A percentile compares a stretch with the other conserved stretches of the same genome.
Conservation (phyloP, 2,888 invertebrate genomes). For the Capitulum mitella region DNA sequence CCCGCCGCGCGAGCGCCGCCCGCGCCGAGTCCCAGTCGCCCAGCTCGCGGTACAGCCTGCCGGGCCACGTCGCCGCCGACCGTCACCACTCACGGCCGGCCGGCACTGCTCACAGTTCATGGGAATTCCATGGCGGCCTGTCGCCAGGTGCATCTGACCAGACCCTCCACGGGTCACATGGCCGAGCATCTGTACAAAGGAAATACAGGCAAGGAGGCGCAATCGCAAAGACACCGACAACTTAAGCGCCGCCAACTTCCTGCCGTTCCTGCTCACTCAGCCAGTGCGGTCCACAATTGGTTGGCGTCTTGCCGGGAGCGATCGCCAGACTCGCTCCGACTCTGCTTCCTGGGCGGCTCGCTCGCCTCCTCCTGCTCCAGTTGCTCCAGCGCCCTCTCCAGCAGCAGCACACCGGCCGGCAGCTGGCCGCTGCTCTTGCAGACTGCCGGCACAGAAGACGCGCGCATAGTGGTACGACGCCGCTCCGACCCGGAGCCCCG, state of each 20-base stretch:
- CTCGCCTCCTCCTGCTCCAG: neutral
- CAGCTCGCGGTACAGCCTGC: neutral
- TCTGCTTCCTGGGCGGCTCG: neutral
- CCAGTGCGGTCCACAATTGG: slow-evolving; percentile 11
- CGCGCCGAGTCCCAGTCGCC: slow-evolving; percentile 17
- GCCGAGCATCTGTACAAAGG: too few species aligned
- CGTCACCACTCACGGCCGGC: too few species aligned
- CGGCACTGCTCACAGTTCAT: too few species aligned
- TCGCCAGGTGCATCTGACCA: too few species aligned
- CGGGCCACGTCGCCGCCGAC: too few species aligned
- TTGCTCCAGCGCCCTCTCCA: slow-evolving; percentile 29
- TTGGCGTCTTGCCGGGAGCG: slow-evolving; percentile 18
- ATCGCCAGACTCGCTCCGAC: slow-evolving; percentile 26
- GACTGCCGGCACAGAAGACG: slow-evolving; percentile 28
- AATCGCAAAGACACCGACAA: too few species aligned
- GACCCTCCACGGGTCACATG: too few species aligned
- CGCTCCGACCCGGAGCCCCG: too few species aligned
- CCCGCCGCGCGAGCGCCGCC: neutral
- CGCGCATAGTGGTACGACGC: too few species aligned
- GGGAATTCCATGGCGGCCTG: too few species aligned
- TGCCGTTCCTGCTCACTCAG: slow-evolving; percentile 20
- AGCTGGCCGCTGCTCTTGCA: slow-evolving; percentile 31
- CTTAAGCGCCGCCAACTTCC: too few species aligned
- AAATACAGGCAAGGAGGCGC: too few species aligned
- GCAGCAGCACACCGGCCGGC: slow-evolving; percentile 31